Evolutionary conservation across 1,140 invertebrate genomes (phyloP).

Genomic region (Heliconius nattereri): DNA sequence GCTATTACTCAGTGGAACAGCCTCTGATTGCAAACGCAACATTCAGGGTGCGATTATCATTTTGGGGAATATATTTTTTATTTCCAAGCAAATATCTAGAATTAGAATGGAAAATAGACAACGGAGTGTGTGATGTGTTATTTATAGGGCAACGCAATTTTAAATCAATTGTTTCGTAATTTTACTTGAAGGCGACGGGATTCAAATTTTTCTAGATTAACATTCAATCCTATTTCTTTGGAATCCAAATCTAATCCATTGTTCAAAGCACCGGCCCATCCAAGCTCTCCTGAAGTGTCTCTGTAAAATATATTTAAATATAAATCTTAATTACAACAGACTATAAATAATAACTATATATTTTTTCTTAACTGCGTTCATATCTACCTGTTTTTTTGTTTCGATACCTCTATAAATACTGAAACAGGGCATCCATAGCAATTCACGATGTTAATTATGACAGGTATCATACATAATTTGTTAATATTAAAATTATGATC

Average conservation of each 20-base stretch:
- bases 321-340: neutral
- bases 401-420: constrained; percentile 74
- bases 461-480: constrained; percentile 81
- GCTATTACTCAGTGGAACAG: too few relatives aligned
- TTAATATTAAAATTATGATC: constrained; percentile 79
- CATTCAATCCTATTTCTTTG: constrained; percentile 62
- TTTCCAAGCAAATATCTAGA: too few relatives aligned
- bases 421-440: constrained; percentile 72
- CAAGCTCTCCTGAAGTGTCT: constrained; percentile 59
- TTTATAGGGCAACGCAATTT: neutral
- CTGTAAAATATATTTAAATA: constrained; percentile 43
- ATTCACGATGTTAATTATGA: constrained; percentile 80
- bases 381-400: constrained; percentile 64
- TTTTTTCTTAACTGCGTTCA: neutral
- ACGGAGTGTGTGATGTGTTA: too few relatives aligned
- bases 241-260: constrained; percentile 47
- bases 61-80: too few relatives aligned
- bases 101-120: too few relatives aligned
- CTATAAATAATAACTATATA: neutral
- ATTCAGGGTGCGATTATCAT: too few relatives aligned
- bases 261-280: constrained; percentile 70
- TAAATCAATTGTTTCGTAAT: neutral
- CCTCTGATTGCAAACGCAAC: too few relatives aligned
- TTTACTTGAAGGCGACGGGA: constrained; percentile 54
- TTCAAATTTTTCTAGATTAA: constrained; percentile 61